A percentile compares a stretch with the other conserved stretches of the same genome.
Conservation (phyloP, 2,113 vertebrate species). For the Eidolon helvum region DNA sequence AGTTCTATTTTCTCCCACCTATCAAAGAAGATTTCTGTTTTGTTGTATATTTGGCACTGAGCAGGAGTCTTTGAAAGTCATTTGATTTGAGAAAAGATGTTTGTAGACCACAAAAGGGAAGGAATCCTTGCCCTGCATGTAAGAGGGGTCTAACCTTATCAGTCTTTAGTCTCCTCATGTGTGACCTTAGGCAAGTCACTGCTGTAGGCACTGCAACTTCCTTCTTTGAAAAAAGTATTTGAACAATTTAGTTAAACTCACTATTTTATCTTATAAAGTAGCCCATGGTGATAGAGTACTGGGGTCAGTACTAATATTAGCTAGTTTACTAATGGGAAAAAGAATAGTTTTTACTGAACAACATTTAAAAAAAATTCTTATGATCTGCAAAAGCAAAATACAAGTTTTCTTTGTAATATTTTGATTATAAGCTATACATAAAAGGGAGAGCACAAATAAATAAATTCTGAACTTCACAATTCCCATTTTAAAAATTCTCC, state of each 20-base stretch:
- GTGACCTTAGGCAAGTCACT: background rate
- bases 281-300: background rate
- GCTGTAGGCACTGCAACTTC: background rate
- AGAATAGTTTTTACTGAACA: background rate
- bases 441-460: background rate
- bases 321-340: background rate
- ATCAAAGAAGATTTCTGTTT: background rate
- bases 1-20: background rate
- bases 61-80: background rate
- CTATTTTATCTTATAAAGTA: background rate
- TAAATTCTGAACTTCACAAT: background rate
- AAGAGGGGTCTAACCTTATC: background rate
- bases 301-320: background rate
- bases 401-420: background rate
- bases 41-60: background rate
- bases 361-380: background rate
- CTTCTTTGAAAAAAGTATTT: background rate
- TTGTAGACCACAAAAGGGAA: background rate
- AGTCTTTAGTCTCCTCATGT: background rate
- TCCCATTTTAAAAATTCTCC: background rate
- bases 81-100: background rate
- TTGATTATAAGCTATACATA: background rate
- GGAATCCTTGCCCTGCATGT: fast-evolving
- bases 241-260: background rate
- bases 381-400: background rate